A percentile compares a stretch with the other conserved stretches of the same genome.
Evolutionary conservation across 2,797 vertebrate species (phyloP).

Genomic region (Heteromormyrus szaboi): DNA sequence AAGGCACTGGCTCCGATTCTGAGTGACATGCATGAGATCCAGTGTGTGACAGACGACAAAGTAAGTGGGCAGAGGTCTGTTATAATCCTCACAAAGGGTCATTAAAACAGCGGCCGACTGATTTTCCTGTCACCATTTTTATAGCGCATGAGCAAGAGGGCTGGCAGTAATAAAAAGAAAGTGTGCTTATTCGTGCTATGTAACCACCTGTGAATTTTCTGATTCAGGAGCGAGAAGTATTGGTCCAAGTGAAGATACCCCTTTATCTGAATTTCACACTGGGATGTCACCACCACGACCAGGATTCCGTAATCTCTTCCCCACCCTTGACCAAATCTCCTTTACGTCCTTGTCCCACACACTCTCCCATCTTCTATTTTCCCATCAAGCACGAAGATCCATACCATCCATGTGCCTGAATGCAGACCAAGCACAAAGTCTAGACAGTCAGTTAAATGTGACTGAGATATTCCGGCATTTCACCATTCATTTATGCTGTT

Average conservation of each 20-base stretch:
- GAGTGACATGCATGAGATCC: conserved; percentile 46
- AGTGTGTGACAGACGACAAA: conserved; percentile 54
- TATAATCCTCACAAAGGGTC: background rate
- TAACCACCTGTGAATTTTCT: background rate
- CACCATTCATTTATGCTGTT: background rate
- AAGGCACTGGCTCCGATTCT: conserved; percentile 43
- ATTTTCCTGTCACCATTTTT: background rate
- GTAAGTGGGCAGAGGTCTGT: conserved; percentile 31
- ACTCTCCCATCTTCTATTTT: conserved; percentile 48
- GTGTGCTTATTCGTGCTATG: background rate
- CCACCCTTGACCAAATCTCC: background rate
- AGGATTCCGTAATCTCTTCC: background rate
- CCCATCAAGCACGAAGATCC: conserved; percentile 55
- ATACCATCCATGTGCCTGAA: conserved; percentile 46
- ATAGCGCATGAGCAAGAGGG: background rate
- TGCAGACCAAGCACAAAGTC: background rate
- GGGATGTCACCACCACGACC: conserved; percentile 38
- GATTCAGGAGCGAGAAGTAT: conserved; percentile 51
- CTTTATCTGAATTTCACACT: conserved; percentile 52
- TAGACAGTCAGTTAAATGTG: background rate
- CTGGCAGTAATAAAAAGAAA: background rate
- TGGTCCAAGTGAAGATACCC: conserved; percentile 61
- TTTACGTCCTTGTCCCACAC: conserved; percentile 49
- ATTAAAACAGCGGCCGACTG: background rate
- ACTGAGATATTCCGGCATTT: background rate